Conservation (phyloP, 2,888 invertebrate species). For the Shargacucullia verbasci region DNA sequence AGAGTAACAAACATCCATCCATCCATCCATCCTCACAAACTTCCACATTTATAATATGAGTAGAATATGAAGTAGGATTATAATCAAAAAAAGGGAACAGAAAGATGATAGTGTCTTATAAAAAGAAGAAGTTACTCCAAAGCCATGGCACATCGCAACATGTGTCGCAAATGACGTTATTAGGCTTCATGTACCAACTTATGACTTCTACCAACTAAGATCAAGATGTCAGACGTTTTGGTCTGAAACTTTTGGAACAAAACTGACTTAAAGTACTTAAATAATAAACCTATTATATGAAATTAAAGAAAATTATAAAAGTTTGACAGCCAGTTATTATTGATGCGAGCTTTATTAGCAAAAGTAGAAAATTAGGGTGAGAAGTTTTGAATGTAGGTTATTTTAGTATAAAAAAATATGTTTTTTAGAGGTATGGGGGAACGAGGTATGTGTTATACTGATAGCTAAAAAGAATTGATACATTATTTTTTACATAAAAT, state of each 20-base stretch:
- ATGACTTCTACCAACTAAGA: constrained; percentile 31
- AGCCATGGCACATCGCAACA: constrained; percentile 19
- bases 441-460: too few species aligned
- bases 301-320: neutral
- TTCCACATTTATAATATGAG: too few species aligned
- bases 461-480: too few species aligned
- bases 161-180: constrained; percentile 34
- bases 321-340: neutral
- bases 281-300: neutral
- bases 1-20: too few species aligned
- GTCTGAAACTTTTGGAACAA: neutral
- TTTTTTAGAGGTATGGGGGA: too few species aligned
- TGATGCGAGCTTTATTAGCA: neutral
- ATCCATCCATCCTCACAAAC: too few species aligned
- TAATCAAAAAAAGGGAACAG: neutral
- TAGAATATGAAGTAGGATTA: too few species aligned
- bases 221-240: constrained; percentile 20
- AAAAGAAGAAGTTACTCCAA: constrained; percentile 17
- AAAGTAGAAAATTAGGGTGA: neutral
- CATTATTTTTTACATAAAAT: too few species aligned
- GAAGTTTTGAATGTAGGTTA: too few species aligned
- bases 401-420: too few species aligned
- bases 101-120: constrained; percentile 15
- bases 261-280: too few species aligned
- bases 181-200: constrained; percentile 20